Base-by-base conservation (phyloP, 1,140 invertebrate genomes). In the Drosophila fuyamai region DNA sequence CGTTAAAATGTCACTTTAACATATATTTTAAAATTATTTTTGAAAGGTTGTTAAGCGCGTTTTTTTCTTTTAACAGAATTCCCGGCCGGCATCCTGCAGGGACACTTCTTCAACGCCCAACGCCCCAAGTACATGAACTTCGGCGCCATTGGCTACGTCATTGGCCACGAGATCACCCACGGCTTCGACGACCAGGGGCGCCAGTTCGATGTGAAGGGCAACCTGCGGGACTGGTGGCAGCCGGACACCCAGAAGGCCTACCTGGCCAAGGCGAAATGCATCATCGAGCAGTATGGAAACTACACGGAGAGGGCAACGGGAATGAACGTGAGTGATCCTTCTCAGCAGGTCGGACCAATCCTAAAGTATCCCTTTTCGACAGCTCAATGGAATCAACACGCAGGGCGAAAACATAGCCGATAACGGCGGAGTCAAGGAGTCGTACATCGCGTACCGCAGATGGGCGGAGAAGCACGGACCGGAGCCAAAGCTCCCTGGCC, bases 391-490 rank as follows among this genome's bases (percentile, higher is more conserved):
- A 41, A 95, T 97, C 32, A 97, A 97, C 71, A 97, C 97, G 1
- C 96, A 98, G 93, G 96, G 95, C n/a, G 97, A 98, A 88, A 98
- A 98, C 90, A 97, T 98, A 48, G 97, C 97, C 0, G 97, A 98
- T 90, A 98, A 98, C 90, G 97, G 97, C 16, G 97, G 97, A 1
- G 94, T 98, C 23, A 97, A 97, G 88, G 95, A 97, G 76, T 96
- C 97, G 0, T 98, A 98, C 91, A 94, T 95, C 29, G 97, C 97
- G 0, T 97, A 97, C 92, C 93, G 94, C 40, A 94, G 94, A 7
- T 97, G 96, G 96, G 93, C 93, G 0, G 91, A 94, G 35, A 93
- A 94, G 12, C 94, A 97, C 78, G 94, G 94, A 0, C 79, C 91
- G 1, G 96, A 97, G 74, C 93, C 93, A 1, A 93, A 94, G 63